Evolutionary conservation across 2,797 vertebrate species (phyloP).

Genomic region (Pipistrellus nathusii): DNA sequence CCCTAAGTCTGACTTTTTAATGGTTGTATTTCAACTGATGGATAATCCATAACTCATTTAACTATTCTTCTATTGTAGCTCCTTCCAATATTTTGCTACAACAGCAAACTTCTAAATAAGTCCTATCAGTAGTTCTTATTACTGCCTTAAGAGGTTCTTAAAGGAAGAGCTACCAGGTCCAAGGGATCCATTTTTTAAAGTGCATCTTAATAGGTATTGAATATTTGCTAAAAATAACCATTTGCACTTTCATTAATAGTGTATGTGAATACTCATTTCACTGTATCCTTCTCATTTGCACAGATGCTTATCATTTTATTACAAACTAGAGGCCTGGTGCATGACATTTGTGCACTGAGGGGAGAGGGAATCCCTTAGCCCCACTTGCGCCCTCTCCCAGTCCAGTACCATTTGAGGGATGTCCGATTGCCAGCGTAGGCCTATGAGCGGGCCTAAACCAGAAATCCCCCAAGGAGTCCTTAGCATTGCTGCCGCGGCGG

Average conservation of each 20-base stretch:
- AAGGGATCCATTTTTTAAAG: background rate
- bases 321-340: background rate
- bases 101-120: conserved; percentile 6
- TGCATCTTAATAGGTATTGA: background rate
- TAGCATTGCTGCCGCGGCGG: too few relatives aligned
- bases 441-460: fast-evolving
- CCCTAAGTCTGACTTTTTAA: conserved; percentile 25
- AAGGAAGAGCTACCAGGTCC: background rate
- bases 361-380: too few relatives aligned
- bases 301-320: conserved; percentile 24
- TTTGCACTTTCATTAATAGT: background rate
- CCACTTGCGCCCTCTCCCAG: too few relatives aligned
- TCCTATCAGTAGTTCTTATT: conserved; percentile 1
- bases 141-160: background rate
- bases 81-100: conserved; percentile 26
- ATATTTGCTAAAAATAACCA: conserved; percentile 37
- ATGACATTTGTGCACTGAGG: too few relatives aligned
- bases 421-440: too few relatives aligned
- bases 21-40: background rate
- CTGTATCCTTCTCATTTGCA: background rate
- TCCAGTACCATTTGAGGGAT: too few relatives aligned
- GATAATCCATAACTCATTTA: background rate
- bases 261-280: background rate
- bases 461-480: too few relatives aligned
- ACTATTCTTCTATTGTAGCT: background rate